phyloP scores from a whole-genome alignment of 2,797 vertebrate genomes.

The Hipposideros larvatus region DNA sequence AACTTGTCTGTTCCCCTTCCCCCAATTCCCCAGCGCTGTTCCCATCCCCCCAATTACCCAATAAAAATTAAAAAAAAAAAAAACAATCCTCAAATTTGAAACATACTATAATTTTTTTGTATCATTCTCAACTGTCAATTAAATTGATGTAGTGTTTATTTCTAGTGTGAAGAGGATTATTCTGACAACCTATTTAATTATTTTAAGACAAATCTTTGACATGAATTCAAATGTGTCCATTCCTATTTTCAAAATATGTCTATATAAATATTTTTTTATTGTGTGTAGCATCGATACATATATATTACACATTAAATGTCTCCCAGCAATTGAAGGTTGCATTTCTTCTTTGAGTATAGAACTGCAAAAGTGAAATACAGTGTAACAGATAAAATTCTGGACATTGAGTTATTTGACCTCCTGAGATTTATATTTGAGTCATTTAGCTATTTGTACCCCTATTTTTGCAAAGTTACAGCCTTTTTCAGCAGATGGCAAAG shows the following conservation, averaged over 20 bases:
- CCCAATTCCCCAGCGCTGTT: too few relatives aligned
- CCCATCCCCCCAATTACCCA: too few relatives aligned
- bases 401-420: not conserved
- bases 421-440: constrained; percentile 17
- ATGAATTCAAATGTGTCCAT: not conserved
- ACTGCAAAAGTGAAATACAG: not conserved
- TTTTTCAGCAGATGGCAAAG: not conserved
- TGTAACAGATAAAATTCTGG: not conserved
- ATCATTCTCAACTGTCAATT: not conserved
- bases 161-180: not conserved
- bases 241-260: not conserved
- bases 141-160: not conserved
- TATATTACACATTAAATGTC: not conserved
- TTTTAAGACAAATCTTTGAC: not conserved
- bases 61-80: too few relatives aligned
- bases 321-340: not conserved
- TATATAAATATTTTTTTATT: not conserved
- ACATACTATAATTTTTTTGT: not conserved
- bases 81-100: not conserved
- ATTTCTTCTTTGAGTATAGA: not conserved
- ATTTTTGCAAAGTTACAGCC: not conserved
- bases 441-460: not conserved
- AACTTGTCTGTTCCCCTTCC: too few relatives aligned
- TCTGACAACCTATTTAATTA: constrained; percentile 12
- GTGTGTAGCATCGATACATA: not conserved